Conservation (phyloP, 2,113 vertebrate genomes). For the Anoplopoma fimbria region DNA sequence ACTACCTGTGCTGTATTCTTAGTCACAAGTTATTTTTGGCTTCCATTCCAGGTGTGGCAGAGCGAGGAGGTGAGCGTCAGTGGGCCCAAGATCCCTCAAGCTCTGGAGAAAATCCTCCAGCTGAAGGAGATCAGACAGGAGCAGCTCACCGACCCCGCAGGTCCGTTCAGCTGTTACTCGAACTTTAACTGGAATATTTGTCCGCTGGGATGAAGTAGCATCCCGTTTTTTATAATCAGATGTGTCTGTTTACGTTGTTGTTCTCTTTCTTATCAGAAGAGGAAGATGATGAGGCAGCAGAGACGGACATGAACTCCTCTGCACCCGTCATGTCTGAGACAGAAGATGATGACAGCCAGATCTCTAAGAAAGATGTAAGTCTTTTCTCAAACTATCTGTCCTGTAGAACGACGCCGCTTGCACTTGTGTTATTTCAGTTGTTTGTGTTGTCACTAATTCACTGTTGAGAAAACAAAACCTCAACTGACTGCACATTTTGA, state of each 20-base stretch:
- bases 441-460: not conserved
- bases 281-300: constrained; percentile 81
- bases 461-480: not conserved
- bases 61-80: constrained; percentile 85
- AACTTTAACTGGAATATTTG: not conserved
- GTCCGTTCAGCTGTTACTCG: constrained; percentile 50
- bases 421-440: not conserved
- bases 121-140: constrained; percentile 94
- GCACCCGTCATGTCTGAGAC: constrained; percentile 83
- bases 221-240: not conserved
- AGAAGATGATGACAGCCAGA: constrained; percentile 84
- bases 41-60: constrained; percentile 78
- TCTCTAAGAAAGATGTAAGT: constrained; percentile 90
- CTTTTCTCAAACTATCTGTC: not conserved
- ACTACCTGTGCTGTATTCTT: not conserved
- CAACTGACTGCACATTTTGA: not conserved
- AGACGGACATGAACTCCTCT: constrained; percentile 79
- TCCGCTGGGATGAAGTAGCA: not conserved
- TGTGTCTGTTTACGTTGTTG: not conserved
- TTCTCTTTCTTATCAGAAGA: constrained; percentile 61
- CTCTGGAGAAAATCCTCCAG: constrained; percentile 93
- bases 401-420: not conserved
- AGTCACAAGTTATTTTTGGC: not conserved
- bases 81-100: constrained; percentile 94
- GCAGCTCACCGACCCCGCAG: constrained; percentile 85